Conservation (phyloP, 1,140 invertebrate genomes). For the Oedothorax gibbosus region DNA sequence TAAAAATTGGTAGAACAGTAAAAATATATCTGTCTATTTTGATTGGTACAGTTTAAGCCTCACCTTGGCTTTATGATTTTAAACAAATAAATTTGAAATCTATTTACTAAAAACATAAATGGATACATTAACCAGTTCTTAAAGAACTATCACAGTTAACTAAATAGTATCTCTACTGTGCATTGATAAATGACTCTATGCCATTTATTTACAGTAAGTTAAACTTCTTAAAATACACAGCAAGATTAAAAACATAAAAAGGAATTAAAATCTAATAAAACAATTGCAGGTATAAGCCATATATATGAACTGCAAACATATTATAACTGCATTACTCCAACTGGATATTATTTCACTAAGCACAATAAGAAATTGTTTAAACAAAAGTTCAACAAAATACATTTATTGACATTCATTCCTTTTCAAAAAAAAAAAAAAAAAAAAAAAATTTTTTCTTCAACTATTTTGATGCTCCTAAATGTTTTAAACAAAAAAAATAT, state of each 20-base stretch:
- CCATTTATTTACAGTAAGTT: not conserved
- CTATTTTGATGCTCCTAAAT: slow-evolving; percentile 15
- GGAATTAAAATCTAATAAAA: no score
- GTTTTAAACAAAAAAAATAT: slow-evolving; percentile 3
- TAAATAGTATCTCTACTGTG: slow-evolving; percentile 34
- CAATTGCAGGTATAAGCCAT: no score
- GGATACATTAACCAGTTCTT: slow-evolving; percentile 22
- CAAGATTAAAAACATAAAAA: no score
- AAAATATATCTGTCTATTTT: slow-evolving; percentile 51
- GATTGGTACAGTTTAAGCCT: slow-evolving; percentile 60
- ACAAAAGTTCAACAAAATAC: slow-evolving; percentile 2
- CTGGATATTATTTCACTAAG: no score
- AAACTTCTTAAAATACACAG: no score
- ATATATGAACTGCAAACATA: no score
- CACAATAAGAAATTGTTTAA: not conserved
- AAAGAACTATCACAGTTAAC: slow-evolving; percentile 55
- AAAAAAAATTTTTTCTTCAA: not conserved
- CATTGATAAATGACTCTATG: not conserved
- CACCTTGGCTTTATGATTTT: slow-evolving; percentile 32
- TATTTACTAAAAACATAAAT: slow-evolving; percentile 3
- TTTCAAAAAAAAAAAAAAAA: not conserved
- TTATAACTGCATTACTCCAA: no score
- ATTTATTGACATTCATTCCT: not conserved
- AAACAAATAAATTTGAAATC: slow-evolving; percentile 36
- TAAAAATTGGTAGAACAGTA: slow-evolving; percentile 47